Percentiles rank a stretch among this genome's conserved stretches.
These are phyloP conservation scores for Cephalotes varians DNA, from an alignment of 2,888 invertebrate species.

Conservation along the genomic window DNA sequence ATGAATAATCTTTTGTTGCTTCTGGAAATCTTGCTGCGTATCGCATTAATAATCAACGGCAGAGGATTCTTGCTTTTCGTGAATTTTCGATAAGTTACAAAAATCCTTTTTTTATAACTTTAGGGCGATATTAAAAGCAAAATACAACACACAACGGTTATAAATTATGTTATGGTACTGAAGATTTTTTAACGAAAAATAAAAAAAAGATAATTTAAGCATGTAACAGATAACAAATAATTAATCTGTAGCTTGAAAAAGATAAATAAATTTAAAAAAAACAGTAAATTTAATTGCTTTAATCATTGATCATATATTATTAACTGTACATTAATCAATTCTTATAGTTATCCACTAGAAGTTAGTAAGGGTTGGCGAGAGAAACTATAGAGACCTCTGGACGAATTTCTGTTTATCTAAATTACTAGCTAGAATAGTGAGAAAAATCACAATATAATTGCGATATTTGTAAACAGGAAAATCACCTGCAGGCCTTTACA, in stretches of 20 bases:
- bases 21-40: conserved; percentile 69
- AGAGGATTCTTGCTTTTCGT: conserved; percentile 64
- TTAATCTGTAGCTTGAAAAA: conserved; percentile 3
- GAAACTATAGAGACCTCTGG: no score
- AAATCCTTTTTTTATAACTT: not conserved
- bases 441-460: no score
- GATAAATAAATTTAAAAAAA: not conserved
- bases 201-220: not conserved
- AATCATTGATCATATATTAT: no score
- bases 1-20: conserved; percentile 54
- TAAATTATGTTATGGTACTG: not conserved
- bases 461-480: no score
- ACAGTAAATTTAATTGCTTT: not conserved
- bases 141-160: not conserved
- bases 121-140: not conserved
- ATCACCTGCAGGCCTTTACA: no score
- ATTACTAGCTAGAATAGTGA: no score
- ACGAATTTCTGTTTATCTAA: no score
- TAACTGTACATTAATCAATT: no score
- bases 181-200: not conserved
- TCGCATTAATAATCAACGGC: conserved; percentile 60
- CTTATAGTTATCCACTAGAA: no score
- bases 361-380: no score
- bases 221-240: not conserved
- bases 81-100: conserved; percentile 59